Conservation (phyloP, 2,888 invertebrate species). For the Leptura quadrifasciata region DNA sequence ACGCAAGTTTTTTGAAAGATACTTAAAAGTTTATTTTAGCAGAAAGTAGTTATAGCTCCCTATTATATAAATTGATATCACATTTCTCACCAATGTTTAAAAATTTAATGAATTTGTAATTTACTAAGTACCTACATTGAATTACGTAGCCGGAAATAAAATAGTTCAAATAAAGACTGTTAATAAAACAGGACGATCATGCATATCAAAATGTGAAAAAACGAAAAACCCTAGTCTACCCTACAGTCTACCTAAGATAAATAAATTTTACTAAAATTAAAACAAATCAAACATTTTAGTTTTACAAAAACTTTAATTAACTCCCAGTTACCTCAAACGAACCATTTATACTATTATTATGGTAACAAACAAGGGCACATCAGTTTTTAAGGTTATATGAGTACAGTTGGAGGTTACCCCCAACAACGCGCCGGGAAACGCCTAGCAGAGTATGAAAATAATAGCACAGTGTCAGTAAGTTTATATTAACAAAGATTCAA, state of each 20-base stretch:
- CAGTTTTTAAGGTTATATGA: constrained; percentile 26
- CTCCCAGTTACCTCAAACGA: not conserved
- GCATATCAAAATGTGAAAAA: not conserved
- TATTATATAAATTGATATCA: too few relatives aligned
- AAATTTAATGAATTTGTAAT: too few relatives aligned
- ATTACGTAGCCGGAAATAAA: too few relatives aligned
- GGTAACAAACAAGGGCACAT: not conserved
- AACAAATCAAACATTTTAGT: not conserved
- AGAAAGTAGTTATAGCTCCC: too few relatives aligned
- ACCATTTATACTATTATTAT: not conserved
- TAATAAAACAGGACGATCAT: not conserved
- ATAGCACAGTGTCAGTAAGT: not conserved
- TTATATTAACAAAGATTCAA: constrained; percentile 38
- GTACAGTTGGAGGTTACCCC: not conserved
- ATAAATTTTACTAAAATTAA: not conserved
- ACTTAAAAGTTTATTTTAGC: too few relatives aligned
- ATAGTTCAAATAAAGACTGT: too few relatives aligned
- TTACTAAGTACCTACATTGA: too few relatives aligned
- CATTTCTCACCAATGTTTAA: too few relatives aligned
- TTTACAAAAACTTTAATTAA: not conserved
- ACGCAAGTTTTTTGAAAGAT: too few relatives aligned
- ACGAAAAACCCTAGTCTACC: not conserved
- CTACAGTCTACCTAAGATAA: not conserved
- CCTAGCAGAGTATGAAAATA: not conserved
- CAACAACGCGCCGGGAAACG: not conserved